Base-by-base conservation (phyloP, 2,888 invertebrate genomes). In the Mesorhabditis sp. region DNA sequence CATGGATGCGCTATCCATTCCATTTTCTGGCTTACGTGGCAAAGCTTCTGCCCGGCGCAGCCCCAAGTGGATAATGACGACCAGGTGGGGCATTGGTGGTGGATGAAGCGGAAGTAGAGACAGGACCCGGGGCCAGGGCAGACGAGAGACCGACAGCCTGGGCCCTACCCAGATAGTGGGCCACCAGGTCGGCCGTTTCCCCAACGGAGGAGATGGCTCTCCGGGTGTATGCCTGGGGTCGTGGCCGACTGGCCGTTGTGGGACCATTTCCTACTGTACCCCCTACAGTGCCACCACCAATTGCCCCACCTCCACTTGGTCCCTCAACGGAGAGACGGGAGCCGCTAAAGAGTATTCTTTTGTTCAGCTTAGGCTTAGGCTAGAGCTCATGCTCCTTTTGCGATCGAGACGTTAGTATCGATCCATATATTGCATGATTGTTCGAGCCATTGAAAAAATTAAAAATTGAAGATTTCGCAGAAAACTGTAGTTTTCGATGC, bases 151-250 rank as follows among this genome's bases (percentile, higher is more conserved):
- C 67, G 43, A 43, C 41, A 50, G 66, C 45, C 45, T 4, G 43
- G n/a, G 7, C 67, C 43, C 13, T 50, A 41, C 10, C 15, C 42
- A 4, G 69, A 44, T 65, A 64, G 42, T 69, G 67, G n/a, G 41
- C 63, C 7, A n/a, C 41, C n/a, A 15, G 63, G 3, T n/a, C 63
- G 28, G 63, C n/a, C 28, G n/a, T n/a, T 10, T 50, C 58, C n/a
- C 58, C 58, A 50, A 50, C 58, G 13, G 42, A 42, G 7, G 65
- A 41, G 44, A 41, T 42, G 5, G 44, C 65, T 43, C 43, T 6
- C 13, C 13, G 15, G 42, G 65, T 65, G 42, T 41, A 43, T 13
- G 65, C 10, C 44, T 41, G n/a, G 44, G 65, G 65, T 10, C 10
- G 13, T 7, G 63, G 63, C 15, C 13, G 7, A 13, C 10, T 50